These are phyloP conservation scores for Sebastes fasciatus DNA, from an alignment of 2,113 vertebrate species.

Conservation along the genomic window DNA sequence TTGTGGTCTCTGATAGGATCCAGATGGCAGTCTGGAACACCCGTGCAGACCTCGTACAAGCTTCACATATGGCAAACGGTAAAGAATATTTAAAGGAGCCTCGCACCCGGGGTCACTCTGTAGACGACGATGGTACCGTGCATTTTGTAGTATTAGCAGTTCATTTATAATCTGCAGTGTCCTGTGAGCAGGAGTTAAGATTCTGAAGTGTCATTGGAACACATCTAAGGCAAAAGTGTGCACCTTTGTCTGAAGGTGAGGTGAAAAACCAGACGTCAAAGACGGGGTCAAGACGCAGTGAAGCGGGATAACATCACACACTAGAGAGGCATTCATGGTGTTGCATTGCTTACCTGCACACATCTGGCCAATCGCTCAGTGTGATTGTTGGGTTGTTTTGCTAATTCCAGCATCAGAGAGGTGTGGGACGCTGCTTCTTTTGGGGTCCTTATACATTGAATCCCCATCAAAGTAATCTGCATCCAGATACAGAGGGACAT, in stretches of 20 bases:
- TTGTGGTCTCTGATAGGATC: constrained; percentile 87
- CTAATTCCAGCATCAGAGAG: no score
- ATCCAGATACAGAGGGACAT: no score
- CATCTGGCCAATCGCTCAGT: neutral
- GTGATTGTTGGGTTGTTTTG: neutral
- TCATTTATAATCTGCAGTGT: neutral
- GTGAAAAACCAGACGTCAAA: neutral
- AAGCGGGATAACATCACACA: neutral
- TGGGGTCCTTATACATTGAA: neutral
- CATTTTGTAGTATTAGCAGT: neutral
- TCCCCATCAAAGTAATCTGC: neutral
- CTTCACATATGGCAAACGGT: constrained; percentile 90
- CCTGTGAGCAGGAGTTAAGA: neutral
- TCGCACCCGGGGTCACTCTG: constrained; percentile 83
- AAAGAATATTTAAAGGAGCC: constrained; percentile 81
- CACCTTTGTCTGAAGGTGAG: neutral
- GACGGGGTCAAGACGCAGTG: no score
- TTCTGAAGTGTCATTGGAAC: neutral
- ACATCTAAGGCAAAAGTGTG: neutral
- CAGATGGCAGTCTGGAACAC: constrained; percentile 92
- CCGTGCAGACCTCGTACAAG: constrained; percentile 83
- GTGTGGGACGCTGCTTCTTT: no score
- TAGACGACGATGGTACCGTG: constrained; percentile 39
- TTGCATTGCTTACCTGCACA: neutral
- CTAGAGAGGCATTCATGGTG: neutral